Percentiles rank a stretch among this genome's conserved stretches.
Conservation (phyloP, 1,140 invertebrate species). For the Micrasema longulum region DNA sequence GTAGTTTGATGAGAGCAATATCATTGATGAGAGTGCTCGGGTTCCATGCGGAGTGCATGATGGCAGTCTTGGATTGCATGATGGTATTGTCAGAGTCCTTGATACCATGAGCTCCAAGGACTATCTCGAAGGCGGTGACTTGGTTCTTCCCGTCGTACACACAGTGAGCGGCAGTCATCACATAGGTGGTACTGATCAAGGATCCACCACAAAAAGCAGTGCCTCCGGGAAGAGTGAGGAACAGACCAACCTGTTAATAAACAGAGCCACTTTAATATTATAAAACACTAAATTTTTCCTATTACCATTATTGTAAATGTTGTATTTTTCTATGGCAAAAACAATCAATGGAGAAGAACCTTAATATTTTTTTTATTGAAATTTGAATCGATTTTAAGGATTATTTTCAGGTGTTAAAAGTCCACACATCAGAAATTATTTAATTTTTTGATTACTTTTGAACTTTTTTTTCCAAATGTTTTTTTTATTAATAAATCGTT, state of each 20-base stretch:
- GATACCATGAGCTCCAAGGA: constrained; percentile 67
- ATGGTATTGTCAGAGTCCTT: constrained; percentile 59
- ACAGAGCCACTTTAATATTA: too few species aligned
- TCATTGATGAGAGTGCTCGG: constrained; percentile 64
- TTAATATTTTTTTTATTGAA: too few species aligned
- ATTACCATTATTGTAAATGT: too few species aligned
- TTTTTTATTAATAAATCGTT: too few species aligned
- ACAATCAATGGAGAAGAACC: too few species aligned
- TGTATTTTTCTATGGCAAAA: too few species aligned
- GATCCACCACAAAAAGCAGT: constrained; percentile 72
- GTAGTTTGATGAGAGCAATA: constrained; percentile 69
- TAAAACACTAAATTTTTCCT: too few species aligned
- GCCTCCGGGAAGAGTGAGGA: constrained; percentile 51
- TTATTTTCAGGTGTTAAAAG: too few species aligned
- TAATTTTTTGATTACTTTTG: too few species aligned
- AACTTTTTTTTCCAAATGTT: not conserved
- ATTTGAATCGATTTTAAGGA: too few species aligned
- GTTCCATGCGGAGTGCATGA: constrained; percentile 67
- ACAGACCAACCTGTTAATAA: constrained; percentile 48
- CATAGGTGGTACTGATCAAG: constrained; percentile 68
- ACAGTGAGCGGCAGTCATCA: constrained; percentile 73
- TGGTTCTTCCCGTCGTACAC: constrained; percentile 54
- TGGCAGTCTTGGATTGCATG: constrained; percentile 60
- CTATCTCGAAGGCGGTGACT: constrained; percentile 56
- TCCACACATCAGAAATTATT: too few species aligned